phyloP scores from a whole-genome alignment of 1,140 invertebrate species.

The Potamilus streckersoni region DNA sequence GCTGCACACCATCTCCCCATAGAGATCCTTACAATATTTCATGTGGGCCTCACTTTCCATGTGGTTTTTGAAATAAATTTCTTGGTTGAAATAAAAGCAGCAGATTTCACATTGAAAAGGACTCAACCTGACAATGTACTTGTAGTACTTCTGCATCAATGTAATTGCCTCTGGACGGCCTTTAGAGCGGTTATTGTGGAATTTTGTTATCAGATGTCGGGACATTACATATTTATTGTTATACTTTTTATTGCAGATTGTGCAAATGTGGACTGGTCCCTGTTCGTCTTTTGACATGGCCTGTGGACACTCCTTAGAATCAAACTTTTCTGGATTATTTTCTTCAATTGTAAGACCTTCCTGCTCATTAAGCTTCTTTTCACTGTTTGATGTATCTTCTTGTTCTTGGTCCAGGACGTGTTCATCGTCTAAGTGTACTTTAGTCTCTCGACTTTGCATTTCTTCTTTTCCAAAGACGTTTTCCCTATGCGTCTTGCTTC shows the following conservation, averaged over 20 bases:
- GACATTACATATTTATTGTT: slow-evolving; percentile 55
- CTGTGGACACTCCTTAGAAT: slow-evolving; percentile 18
- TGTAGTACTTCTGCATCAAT: slow-evolving; percentile 82
- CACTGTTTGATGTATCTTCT: background rate
- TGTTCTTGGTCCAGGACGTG: slow-evolving; percentile 7
- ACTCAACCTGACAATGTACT: slow-evolving; percentile 80
- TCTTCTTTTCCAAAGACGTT: slow-evolving; percentile 21
- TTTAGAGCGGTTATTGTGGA: slow-evolving; percentile 53
- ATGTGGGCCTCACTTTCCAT: slow-evolving; percentile 78
- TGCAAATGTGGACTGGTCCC: slow-evolving; percentile 54
- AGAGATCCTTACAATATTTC: slow-evolving; percentile 67
- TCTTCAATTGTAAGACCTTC: slow-evolving; percentile 5
- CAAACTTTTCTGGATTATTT: background rate
- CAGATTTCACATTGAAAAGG: slow-evolving; percentile 87
- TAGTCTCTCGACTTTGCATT: background rate
- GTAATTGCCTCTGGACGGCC: slow-evolving; percentile 71
- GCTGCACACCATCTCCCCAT: slow-evolving; percentile 79
- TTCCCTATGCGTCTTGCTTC: slow-evolving; percentile 35
- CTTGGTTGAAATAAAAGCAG: slow-evolving; percentile 85
- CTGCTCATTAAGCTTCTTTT: background rate
- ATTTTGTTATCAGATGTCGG: slow-evolving; percentile 55
- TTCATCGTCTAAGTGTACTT: slow-evolving; percentile 1
- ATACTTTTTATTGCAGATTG: slow-evolving; percentile 59
- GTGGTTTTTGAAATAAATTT: slow-evolving; percentile 79
- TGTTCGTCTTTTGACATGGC: background rate